These are phyloP conservation scores for Holothuria leucospilota DNA, from an alignment of 53 echinoderm and acorn worm genomes.

Conservation along the genomic window DNA sequence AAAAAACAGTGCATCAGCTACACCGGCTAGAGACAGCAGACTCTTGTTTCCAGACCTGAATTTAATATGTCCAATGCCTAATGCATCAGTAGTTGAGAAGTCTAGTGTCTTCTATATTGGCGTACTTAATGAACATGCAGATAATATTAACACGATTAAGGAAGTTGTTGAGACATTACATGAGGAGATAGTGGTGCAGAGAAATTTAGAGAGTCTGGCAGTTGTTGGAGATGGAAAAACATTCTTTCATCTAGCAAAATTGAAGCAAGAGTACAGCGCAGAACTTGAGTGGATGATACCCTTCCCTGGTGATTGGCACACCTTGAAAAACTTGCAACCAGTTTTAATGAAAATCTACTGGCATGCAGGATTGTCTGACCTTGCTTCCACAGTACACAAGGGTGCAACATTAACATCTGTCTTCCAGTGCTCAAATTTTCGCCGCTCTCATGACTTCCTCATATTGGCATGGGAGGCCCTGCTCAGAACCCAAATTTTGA, in stretches of 20 bases:
- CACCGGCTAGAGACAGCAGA: not conserved
- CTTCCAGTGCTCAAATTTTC: slow-evolving; percentile 36
- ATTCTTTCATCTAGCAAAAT: slow-evolving; percentile 1
- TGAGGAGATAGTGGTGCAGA: not conserved
- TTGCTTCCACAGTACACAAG: slow-evolving; percentile 45
- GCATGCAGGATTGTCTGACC: slow-evolving; percentile 50
- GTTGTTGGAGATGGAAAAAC: slow-evolving; percentile 53
- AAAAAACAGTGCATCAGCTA: not conserved
- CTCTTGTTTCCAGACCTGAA: not conserved
- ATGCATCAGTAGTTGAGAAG: not conserved
- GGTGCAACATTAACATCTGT: slow-evolving; percentile 41
- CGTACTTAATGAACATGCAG: slow-evolving; percentile 49
- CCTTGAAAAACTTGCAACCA: slow-evolving; percentile 51
- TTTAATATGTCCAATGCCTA: not conserved
- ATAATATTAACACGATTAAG: slow-evolving; percentile 44
- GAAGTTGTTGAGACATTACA: not conserved
- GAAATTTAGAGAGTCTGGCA: not conserved
- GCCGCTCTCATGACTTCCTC: slow-evolving; percentile 34
- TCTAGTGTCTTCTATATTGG: slow-evolving; percentile 29
- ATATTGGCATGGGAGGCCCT: slow-evolving; percentile 49
- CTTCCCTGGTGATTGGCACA: slow-evolving; percentile 60
- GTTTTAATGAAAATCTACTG: slow-evolving; percentile 64
- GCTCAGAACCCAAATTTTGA: not conserved
- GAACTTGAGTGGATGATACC: slow-evolving; percentile 10
- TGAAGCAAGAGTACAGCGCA: slow-evolving; percentile 33